Evolutionary conservation across 2,797 vertebrate species (phyloP), one percentile per base, ranked within the genome.

Genomic region (Typhlichthys subterraneus): DNA sequence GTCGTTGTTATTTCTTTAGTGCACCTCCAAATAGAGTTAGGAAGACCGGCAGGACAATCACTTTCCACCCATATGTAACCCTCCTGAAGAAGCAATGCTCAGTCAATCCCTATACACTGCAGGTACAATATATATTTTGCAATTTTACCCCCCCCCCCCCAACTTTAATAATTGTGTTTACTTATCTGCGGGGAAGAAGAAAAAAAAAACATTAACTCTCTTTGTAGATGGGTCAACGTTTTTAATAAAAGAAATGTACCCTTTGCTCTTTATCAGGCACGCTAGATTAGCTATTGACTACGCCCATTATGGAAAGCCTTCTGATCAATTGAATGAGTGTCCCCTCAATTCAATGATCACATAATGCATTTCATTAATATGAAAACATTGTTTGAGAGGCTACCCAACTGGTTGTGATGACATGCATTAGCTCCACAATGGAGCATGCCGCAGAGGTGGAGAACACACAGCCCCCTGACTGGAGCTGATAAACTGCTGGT

Each of bases 281-380:
- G 77, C 70, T 55, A 81, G 87, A 91, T 90, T 85, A 86, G 79
- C 82, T 87, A 91, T 90, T 79, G 91, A 93, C 88, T 74, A 71
- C 45, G 54, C 69, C 63, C 59, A 75, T 87, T 88, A 88, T 81
- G 76, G 80, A 89, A 91, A 84, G 84, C 77, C 69, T 81, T 81
- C 55, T 69, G 67, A 81, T 84, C 76, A 81, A 84, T 74, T 78
- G 53, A 85, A 87, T 83, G 61, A 46, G 53, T 72, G 71, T 84
- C 74, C 67, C 57, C 65, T 73, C 75, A 2, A 79, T 86, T 84
- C 79, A 89, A 90, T 90, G 85, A 79, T 67, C 69, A 38, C 64
- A n/a, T n/a, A 75, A 78, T 50, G 38, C 60, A 79, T 85, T 87
- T 31, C 80, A 86, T 85, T 68, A 46, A 23, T 23, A 23, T 23